Evolutionary conservation across 1,140 invertebrate species (phyloP), one percentile per base, ranked within the genome.

Genomic region (Drosophila ercepeae): DNA sequence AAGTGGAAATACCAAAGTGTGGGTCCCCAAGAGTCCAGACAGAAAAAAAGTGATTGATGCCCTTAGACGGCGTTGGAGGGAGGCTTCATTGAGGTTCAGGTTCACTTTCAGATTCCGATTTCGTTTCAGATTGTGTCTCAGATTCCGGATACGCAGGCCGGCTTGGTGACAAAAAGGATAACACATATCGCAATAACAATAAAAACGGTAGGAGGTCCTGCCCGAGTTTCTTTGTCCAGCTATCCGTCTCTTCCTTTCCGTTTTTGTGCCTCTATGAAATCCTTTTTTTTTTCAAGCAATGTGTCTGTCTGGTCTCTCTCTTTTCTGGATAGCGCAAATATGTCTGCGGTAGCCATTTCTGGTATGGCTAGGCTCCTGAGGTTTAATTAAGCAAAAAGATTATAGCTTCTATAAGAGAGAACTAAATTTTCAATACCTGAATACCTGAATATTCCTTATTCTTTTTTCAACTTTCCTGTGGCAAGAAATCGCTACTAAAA

Each of bases 1-100:
- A 79, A 81, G 82, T 88, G 81, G 71, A 79, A 79, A 84, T 81
- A 46, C 70, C 48, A 49, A 72, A 51, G 68, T 58, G 48, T 23
- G 57, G 55, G 63, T 32, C 55, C 36, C 41, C 46, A 45, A 46
- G 39, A 53, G 55, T 11, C 39, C 14, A 8, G 39, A 39, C 34
- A 16, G 19, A 44, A 34, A 46, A 52, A 72, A 64, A 74, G 34
- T 57, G 70, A 74, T 74, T 74, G 70, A 74, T 74, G 70, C 59
- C 53, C 27, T 27, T 16, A 3, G 45, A 67, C 39, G 18, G 21
- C 19, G 59, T 32, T 32, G 29, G 59, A 29, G 9, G 18, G 25
- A 36, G 44, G 45, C 34, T 14, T 39, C 19, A 21, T 7, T 19
- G 14, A 16, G 45, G 23, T 36, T 39, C 32, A 13, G 42, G 34